These are phyloP conservation scores for Mystacornis crossleyi DNA, from an alignment of 2,113 vertebrate genomes.

Conservation along the genomic window DNA sequence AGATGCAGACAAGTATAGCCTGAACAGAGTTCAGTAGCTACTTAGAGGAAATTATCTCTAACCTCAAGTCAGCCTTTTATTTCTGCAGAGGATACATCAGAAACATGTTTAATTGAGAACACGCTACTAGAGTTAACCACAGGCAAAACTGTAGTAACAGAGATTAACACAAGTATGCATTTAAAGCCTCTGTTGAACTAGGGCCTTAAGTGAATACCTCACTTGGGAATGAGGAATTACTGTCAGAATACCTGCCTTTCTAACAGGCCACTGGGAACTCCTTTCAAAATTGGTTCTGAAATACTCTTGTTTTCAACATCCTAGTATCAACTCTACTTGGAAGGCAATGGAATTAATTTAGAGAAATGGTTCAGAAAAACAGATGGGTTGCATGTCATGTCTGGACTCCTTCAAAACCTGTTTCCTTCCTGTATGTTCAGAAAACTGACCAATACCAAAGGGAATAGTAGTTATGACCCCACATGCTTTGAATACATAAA, in stretches of 20 bases:
- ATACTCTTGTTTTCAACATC: conserved; percentile 20
- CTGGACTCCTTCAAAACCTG: background rate
- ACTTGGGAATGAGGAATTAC: background rate
- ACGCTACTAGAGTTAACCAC: conserved; percentile 13
- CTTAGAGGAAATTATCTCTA: background rate
- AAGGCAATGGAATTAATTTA: conserved; percentile 36
- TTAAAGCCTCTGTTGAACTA: background rate
- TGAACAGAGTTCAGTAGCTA: background rate
- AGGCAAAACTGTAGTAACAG: background rate
- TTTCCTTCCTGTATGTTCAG: background rate
- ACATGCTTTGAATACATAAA: background rate
- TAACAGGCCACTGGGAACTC: background rate
- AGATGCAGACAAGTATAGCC: background rate
- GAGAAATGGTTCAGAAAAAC: conserved; percentile 14
- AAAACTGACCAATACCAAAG: background rate
- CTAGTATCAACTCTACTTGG: background rate
- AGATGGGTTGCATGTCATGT: background rate
- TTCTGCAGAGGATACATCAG: conserved; percentile 26
- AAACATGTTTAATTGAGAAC: conserved; percentile 22
- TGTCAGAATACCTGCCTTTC: background rate
- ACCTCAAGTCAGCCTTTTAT: conserved; percentile 7
- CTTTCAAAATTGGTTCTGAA: background rate
- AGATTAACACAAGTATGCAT: background rate
- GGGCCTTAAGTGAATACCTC: background rate
- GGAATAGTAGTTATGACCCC: background rate